Conservation (phyloP, 92 coral and sea anemone species). For the Zoanthus gigantus region DNA sequence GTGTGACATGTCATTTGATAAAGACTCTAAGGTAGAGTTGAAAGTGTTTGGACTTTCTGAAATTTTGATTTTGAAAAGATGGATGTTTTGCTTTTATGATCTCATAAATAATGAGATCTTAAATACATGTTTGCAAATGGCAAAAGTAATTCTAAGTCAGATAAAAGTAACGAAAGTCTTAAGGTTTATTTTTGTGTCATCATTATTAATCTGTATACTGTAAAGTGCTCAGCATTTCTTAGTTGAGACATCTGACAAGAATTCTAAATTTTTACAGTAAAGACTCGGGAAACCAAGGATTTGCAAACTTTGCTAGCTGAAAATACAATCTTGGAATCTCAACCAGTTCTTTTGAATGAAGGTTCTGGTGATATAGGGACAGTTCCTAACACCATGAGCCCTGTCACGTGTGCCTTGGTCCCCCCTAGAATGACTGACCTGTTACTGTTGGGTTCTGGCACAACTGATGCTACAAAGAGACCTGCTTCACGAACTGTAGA, state of each 20-base stretch:
- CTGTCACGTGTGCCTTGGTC: not conserved
- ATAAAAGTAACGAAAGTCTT: no score
- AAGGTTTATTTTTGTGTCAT: no score
- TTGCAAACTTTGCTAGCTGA: not conserved
- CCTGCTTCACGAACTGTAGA: constrained; percentile 87
- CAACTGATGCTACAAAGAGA: constrained; percentile 28
- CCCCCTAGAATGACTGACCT: constrained; percentile 94
- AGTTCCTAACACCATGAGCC: not conserved
- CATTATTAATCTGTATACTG: no score
- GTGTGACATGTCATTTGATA: no score
- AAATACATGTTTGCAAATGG: no score
- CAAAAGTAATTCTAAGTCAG: no score
- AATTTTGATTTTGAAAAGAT: no score
- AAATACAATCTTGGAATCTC: not conserved
- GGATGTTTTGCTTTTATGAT: no score
- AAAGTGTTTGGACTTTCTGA: no score
- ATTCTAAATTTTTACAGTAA: not conserved
- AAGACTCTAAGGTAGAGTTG: no score
- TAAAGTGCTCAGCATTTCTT: not conserved
- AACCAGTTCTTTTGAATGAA: not conserved
- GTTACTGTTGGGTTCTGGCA: constrained; percentile 58
- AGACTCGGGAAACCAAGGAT: not conserved
- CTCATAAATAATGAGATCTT: no score
- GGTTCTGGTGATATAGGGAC: not conserved
- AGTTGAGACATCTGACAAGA: not conserved